Evolutionary conservation across 35 echinoderm and acorn worm species (phyloP), one percentile per base, ranked within the genome.

Genomic region (Stichopus chloronotus): DNA sequence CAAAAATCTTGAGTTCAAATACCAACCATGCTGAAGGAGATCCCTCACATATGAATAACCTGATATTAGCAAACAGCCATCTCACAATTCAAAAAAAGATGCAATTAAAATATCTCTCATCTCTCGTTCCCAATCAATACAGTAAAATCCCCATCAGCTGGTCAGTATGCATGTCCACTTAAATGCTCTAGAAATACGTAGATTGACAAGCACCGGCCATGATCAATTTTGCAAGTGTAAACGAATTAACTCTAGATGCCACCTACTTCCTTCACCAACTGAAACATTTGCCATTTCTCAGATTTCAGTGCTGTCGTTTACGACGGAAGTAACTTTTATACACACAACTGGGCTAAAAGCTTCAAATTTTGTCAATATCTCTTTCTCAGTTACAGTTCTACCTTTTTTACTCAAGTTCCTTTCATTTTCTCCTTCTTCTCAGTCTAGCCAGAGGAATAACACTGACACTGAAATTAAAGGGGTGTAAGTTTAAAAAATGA

Each of bases 171-270:
- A 74, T 20, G 69, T 74, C 69, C 69, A 74, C 17, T 74, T 74
- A 43, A 74, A 16, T 6, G 69, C 69, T 20, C 69, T 74, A 14
- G 61, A 65, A 65, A 14, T 65, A 20, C 30, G 30, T 43, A 43
- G 12, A 6, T 21, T 19, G 69, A 20, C 19, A n/a, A 74, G 69
- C 17, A 74, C 69, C 69, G 7, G 22, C 11, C 22, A 16, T 74
- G 69, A 74, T 74, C 69, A 74, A 74, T 74, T 74, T 74, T 74
- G 69, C 22, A 74, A 74, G 69, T 19, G 69, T 74, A 74, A 74
- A 74, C 69, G 69, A 74, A 74, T 74, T 74, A 74, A 74, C 69
- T 74, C 69, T 74, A 74, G n/a, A 74, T 74, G 69, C 69, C 69
- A 74, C 69, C 69, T 74, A 74, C 69, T 74, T 74, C 69, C 69